Percentiles rank a stretch among this genome's conserved stretches.
These are phyloP conservation scores for Asteroscopus sphinx DNA, from an alignment of 2,888 invertebrate genomes.

Conservation along the genomic window DNA sequence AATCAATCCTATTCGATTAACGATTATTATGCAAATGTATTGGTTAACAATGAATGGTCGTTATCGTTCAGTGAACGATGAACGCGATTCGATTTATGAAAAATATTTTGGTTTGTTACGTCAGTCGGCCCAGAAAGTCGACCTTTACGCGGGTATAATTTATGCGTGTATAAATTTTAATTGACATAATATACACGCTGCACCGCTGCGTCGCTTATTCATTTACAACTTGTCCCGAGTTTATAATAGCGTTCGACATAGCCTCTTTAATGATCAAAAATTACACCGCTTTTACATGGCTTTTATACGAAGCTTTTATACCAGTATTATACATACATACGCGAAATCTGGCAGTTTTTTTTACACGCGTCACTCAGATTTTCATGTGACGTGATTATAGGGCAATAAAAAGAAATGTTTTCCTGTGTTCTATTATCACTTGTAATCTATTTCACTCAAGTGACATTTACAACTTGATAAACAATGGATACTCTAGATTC, in stretches of 20 bases:
- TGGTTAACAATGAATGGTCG: conserved; percentile 51
- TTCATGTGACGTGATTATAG: neutral
- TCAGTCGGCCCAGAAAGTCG: conserved; percentile 68
- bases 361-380: neutral
- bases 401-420: conserved; percentile 2
- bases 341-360: neutral
- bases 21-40: conserved; percentile 52
- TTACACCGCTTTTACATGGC: conserved; percentile 6
- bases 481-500: neutral
- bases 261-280: conserved; percentile 29
- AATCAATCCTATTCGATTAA: conserved; percentile 52
- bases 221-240: conserved; percentile 31
- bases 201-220: conserved; percentile 25
- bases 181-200: conserved; percentile 50
- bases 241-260: conserved; percentile 16
- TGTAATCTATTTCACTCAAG: no score
- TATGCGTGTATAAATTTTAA: conserved; percentile 64
- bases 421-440: neutral
- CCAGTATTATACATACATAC: neutral
- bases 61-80: conserved; percentile 45
- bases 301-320: neutral
- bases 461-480: no score
- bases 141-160: conserved; percentile 61
- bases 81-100: conserved; percentile 49
- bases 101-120: conserved; percentile 58